Evolutionary conservation across 2,888 invertebrate genomes (phyloP), one percentile per base, ranked within the genome.

Genomic region (Hylaea fasciaria): DNA sequence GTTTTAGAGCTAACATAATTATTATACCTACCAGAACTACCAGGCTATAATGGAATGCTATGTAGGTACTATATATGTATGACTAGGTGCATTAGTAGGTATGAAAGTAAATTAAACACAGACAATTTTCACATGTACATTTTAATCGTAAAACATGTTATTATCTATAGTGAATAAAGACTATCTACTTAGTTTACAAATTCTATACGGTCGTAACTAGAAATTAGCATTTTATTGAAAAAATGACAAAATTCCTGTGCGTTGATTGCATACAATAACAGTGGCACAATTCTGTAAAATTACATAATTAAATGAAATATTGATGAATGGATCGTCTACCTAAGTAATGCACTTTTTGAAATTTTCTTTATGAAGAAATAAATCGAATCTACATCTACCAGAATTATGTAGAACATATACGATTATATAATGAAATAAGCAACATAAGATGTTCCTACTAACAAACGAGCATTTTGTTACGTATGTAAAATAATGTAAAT

Each of bases 221-320:
- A 85, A 86, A 82, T 85, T 87, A 86, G 83, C 85, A 78, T 87
- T 88, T 90, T 85, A 81, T 65, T 72, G 62, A 82, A 81, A 87
- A 89, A 88, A 86, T 76, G 85, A 84, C 86, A 85, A 88, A 86
- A 84, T 86, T 81, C 74, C 65, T 73, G 59, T 65, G 54, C 44
- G 59, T 57, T 62, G 40, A 43, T 53, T 53, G 52, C 65, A 50
- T 39, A 65, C 50, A 13, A n/a, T 69, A 16, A 47, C 43, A 54
- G 55, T 52, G 60, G 60, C 46, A 55, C 32, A 40, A 10, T 49
- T 17, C 12, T 51, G 50, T 46, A 45, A 39, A 41, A 48, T 29
- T 13, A 35, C 2, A 35, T 32, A 16, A 48, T 7, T 29, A 37
- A 49, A 53, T 64, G 35, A 41, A 49, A 59, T 40, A 48, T 52